Evolutionary conservation across 2,113 vertebrate genomes (phyloP).

Genomic region (Uria aalge): DNA sequence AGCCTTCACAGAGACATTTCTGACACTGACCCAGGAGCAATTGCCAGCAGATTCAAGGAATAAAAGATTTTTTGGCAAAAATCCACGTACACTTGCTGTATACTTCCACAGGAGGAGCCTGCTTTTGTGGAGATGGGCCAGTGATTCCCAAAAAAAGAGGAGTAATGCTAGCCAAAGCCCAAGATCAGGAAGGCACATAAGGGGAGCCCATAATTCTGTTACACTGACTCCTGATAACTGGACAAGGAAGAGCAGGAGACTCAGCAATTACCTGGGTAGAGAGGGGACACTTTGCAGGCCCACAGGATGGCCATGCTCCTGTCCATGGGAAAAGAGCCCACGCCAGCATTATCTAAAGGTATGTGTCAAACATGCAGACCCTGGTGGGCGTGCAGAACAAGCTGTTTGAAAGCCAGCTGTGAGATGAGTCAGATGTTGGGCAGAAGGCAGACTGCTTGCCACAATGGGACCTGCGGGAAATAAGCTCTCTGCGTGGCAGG

Average conservation of each 20-base stretch:
- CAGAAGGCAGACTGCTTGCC: background rate
- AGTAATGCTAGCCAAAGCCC: background rate
- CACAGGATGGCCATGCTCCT: background rate
- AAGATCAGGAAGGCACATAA: background rate
- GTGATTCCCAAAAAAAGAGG: background rate
- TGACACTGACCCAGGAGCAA: background rate
- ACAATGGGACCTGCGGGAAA: background rate
- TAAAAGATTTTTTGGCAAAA: background rate
- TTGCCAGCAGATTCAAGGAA: background rate
- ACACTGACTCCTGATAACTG: background rate
- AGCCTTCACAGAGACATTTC: background rate
- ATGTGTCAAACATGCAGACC: background rate
- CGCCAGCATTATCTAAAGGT: background rate
- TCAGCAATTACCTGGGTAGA: background rate
- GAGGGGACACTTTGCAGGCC: background rate
- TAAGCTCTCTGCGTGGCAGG: background rate
- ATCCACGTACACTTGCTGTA: background rate
- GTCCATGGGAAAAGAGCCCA: background rate
- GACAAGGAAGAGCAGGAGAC: background rate
- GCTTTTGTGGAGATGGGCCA: background rate
- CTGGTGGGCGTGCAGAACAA: background rate
- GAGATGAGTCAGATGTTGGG: background rate
- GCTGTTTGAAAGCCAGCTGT: background rate
- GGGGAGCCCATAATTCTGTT: background rate
- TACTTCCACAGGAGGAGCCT: background rate